Evolutionary conservation across 2,888 invertebrate genomes (phyloP).

Genomic region (Melinaea menophilus): DNA sequence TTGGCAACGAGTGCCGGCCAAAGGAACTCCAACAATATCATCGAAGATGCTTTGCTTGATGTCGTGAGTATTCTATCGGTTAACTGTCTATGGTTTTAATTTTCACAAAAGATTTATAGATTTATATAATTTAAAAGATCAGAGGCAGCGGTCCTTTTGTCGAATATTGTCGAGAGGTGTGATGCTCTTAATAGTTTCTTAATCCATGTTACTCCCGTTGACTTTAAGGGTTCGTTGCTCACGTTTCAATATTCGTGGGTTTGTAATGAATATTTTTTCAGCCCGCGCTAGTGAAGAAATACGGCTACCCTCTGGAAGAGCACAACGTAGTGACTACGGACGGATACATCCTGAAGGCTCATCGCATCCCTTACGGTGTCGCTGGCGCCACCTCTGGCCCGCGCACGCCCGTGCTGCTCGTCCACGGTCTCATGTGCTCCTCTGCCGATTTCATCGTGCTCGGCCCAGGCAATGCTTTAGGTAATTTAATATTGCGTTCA

Average conservation of each 20-base stretch:
- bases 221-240: no score
- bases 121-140: no score
- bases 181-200: no score
- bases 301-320: conserved; percentile 81
- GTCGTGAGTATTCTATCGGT: conserved; percentile 7
- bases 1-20: neutral
- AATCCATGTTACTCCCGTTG: no score
- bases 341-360: conserved; percentile 86
- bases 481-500: conserved; percentile 50
- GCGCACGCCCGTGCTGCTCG: conserved; percentile 78
- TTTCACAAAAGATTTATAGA: neutral
- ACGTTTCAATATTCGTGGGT: neutral
- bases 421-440: conserved; percentile 85
- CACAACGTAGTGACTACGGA: conserved; percentile 83
- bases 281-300: conserved; percentile 77
- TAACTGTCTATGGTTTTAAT: neutral
- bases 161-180: no score
- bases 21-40: conserved; percentile 12
- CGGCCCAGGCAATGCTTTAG: conserved; percentile 82
- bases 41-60: conserved; percentile 17
- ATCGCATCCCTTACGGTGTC: conserved; percentile 81
- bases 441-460: conserved; percentile 87
- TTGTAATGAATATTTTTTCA: conserved; percentile 38
- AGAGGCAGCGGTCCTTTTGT: no score
- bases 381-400: conserved; percentile 59